Percentiles rank a stretch among this genome's conserved stretches.
These are phyloP conservation scores for Sesia bembeciformis DNA, from an alignment of 2,888 invertebrate species.

Conservation along the genomic window DNA sequence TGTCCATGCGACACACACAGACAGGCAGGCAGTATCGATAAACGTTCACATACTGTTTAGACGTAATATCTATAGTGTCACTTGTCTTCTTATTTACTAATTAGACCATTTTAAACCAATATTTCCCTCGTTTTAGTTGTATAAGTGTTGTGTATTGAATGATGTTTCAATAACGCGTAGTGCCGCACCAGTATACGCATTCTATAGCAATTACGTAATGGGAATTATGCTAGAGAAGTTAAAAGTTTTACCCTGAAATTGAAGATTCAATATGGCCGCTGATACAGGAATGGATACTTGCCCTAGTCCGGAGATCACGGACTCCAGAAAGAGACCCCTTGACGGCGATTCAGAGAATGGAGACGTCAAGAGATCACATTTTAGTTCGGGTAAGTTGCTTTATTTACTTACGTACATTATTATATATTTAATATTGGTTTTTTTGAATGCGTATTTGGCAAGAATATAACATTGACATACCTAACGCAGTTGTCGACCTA, in stretches of 20 bases:
- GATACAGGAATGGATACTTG: slow-evolving; percentile 95
- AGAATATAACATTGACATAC: slow-evolving; percentile 65
- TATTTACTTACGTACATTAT: slow-evolving; percentile 15
- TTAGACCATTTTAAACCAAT: slow-evolving; percentile 53
- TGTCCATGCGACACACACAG: slow-evolving; percentile 53
- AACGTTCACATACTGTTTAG: slow-evolving; percentile 71
- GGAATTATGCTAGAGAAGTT: slow-evolving; percentile 74
- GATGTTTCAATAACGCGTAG: slow-evolving; percentile 58
- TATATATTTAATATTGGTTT: slow-evolving; percentile 22
- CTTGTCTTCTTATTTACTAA: slow-evolving; percentile 64
- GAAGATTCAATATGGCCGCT: slow-evolving; percentile 85
- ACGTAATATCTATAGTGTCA: slow-evolving; percentile 66
- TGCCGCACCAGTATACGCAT: slow-evolving; percentile 60
- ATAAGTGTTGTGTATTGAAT: slow-evolving; percentile 64
- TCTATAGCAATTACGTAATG: slow-evolving; percentile 72
- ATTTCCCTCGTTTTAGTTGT: slow-evolving; percentile 55
- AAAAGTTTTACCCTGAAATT: slow-evolving; percentile 71
- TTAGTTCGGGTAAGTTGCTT: slow-evolving; percentile 86
- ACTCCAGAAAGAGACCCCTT: slow-evolving; percentile 92
- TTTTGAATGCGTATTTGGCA: slow-evolving; percentile 59
- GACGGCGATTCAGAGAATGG: slow-evolving; percentile 92
- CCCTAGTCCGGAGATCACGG: slow-evolving; percentile 93
- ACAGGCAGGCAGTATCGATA: slow-evolving; percentile 66
- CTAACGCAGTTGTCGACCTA: slow-evolving; percentile 18
- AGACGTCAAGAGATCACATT: slow-evolving; percentile 91